Evolutionary conservation across 2,888 invertebrate genomes (phyloP), one percentile per base, ranked within the genome.

Genomic region (Phyllotreta cruciferae): DNA sequence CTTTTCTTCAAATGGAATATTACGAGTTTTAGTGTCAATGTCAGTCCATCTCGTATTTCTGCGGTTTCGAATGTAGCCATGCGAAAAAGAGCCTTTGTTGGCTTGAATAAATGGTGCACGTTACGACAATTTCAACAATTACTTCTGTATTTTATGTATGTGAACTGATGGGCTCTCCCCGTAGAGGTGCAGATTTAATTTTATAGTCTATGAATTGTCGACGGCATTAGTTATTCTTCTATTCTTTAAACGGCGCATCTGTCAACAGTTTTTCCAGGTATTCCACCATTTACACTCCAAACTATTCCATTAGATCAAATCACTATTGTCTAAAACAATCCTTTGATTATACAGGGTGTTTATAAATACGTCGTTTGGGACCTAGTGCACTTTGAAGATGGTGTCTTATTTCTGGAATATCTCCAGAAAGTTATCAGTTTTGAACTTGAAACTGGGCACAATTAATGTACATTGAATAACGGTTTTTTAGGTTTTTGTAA

Each of bases 11-110:
- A 69, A 67, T 69, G 60, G 61, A 70, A 70, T 67, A 71, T 71
- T 58, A 60, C 68, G 50, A 74, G 74, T 75, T 75, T 60, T 71
- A 73, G 73, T 74, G 75, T 73, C 74, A 64, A 57, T 57, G 57
- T 55, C 63, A 71, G 67, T 67, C 70, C 66, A 70, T 74, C 72
- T 77, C 76, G 74, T 74, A 77, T 78, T 78, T 76, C 77, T 77
- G 77, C 70, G 77, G 77, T 78, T 75, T 73, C 68, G 66, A 68
- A 77, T 77, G 76, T 75, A 78, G 71, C 78, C 75, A 77, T 70
- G 78, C 76, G 77, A 63, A 74, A 70, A 76, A 77, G 73, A 70
- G 67, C 75, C 68, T 76, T 78, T 78, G 77, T 78, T 69, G 68
- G 67, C 62, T 64, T 70, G 74, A 76, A 75, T 73, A 70, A 71